Conservation (phyloP, 2,113 vertebrate genomes). For the Scolopax mira region DNA sequence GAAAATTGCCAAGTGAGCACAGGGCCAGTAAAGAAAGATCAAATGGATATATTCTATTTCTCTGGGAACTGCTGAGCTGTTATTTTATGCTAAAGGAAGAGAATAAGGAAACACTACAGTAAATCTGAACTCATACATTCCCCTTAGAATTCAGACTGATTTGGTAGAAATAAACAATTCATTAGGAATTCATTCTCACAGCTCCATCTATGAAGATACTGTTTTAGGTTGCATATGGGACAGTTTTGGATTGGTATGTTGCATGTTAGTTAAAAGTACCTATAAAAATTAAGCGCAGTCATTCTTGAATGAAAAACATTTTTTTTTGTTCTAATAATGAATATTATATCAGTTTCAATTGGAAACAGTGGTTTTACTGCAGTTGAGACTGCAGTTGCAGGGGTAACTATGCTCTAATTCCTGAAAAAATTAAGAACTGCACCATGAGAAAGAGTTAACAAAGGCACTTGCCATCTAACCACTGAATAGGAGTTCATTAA, state of each 20-base stretch:
- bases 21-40: neutral
- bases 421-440: neutral
- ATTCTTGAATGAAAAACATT: neutral
- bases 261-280: neutral
- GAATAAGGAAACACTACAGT: neutral
- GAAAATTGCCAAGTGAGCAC: neutral
- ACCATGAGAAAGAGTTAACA: neutral
- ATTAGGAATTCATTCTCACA: neutral
- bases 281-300: neutral
- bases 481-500: neutral
- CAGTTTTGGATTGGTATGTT: neutral
- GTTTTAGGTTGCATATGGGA: neutral
- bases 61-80: neutral
- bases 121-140: neutral
- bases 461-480: neutral
- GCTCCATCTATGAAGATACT: neutral
- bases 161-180: neutral
- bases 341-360: neutral
- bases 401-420: neutral
- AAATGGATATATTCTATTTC: neutral
- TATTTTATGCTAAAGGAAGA: neutral
- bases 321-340: neutral
- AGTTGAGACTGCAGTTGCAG: neutral
- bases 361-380: neutral
- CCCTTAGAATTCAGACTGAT: neutral